Percentiles rank a stretch among this genome's conserved stretches.
Conservation (phyloP, 2,888 invertebrate species). For the Cetonia aurata region DNA sequence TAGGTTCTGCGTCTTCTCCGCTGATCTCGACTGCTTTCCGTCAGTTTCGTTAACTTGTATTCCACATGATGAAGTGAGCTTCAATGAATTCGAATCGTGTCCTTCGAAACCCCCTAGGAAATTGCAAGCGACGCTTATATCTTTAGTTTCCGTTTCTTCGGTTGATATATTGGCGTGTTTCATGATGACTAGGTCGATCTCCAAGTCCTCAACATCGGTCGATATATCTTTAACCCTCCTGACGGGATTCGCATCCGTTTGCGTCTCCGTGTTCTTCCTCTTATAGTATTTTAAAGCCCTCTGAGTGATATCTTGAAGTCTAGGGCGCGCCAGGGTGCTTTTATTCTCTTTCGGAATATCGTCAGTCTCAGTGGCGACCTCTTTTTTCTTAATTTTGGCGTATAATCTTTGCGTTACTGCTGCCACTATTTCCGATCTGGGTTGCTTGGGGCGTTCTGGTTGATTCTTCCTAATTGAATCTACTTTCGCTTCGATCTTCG, state of each 20-base stretch:
- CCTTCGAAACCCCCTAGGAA: constrained; percentile 53
- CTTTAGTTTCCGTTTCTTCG: constrained; percentile 65
- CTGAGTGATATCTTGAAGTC: constrained; percentile 72
- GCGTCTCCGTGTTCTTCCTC: constrained; percentile 71
- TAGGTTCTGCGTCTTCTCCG: constrained; percentile 56
- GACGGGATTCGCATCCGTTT: constrained; percentile 68
- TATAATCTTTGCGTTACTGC: constrained; percentile 79
- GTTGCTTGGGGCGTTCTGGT: constrained; percentile 68
- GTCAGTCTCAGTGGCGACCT: constrained; percentile 61
- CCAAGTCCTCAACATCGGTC: constrained; percentile 71
- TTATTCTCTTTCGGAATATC: constrained; percentile 51
- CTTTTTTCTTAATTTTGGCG: constrained; percentile 72
- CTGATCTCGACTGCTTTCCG: constrained; percentile 61
- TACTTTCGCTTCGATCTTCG: constrained; percentile 57
- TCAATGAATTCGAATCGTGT: constrained; percentile 29
- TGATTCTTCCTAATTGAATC: constrained; percentile 56
- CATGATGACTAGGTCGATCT: constrained; percentile 64
- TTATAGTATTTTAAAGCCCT: constrained; percentile 70
- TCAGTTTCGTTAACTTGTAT: constrained; percentile 45
- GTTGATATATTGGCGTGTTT: constrained; percentile 64
- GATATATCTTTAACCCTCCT: constrained; percentile 72
- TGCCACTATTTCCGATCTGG: constrained; percentile 77
- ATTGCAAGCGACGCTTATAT: constrained; percentile 68
- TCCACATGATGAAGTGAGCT: constrained; percentile 49
- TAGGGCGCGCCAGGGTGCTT: constrained; percentile 66